Evolutionary conservation across 2,888 invertebrate genomes (phyloP), one percentile per base, ranked within the genome.

Genomic region (Agapostemon virescens): DNA sequence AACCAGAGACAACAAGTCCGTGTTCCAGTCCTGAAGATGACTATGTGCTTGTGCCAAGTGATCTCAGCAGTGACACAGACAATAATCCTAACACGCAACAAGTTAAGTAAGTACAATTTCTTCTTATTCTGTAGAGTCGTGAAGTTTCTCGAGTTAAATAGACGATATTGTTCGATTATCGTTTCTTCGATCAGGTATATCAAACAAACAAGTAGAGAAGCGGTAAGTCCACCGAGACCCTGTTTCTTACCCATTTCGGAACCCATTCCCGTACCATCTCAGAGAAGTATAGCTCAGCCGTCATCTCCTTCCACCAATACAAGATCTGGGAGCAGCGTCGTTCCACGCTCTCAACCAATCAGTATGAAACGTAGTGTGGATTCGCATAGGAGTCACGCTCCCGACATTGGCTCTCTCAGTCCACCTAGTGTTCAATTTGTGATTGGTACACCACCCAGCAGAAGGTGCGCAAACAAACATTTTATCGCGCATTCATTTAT

Each of bases 361-460:
- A 96, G 95, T 90, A 96, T 97, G 94, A 96, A 95, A 88, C 95
- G 96, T 77, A 95, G 95, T 81, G 89, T 89, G 67, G 96, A 96
- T 90, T 90, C 93, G 36, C 95, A 95, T 89, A 95, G 96, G 87
- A 95, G 94, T 87, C 90, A 93, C 83, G 95, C 95, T 79, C 95
- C 96, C 86, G 97, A 98, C 93, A 96, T 98, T 86, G 97, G 97
- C 90, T 98, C 98, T 11, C 95, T 98, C 84, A 98, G 98, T 69
- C 98, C 98, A 83, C 98, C 98, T 83, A 96, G 97, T 87, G 95
- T 97, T 71, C 97, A 97, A 91, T 97, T 97, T 93, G 95, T 96
- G 73, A 96, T 98, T 93, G 97, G 97, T 77, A 97, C 98, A 70
- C 97, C 98, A 75, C 97, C 98, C 67, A 95, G 95, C 69, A 94